These are phyloP conservation scores for Ecliptopera silaceata DNA, from an alignment of 2,888 invertebrate genomes.

Conservation along the genomic window DNA sequence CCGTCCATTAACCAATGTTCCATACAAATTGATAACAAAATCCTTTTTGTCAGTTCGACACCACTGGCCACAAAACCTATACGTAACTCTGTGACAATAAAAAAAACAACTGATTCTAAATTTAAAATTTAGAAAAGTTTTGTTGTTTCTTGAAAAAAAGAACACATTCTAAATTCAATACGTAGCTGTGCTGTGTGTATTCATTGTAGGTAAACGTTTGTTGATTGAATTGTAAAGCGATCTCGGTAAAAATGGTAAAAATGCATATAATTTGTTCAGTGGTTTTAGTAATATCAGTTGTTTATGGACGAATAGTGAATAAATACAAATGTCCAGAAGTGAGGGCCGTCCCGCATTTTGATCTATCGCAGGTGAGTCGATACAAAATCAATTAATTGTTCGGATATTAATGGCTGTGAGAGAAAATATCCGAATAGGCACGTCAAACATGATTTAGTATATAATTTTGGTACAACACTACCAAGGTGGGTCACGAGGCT, in stretches of 20 bases:
- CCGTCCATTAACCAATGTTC: slow-evolving; percentile 69
- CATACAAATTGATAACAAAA: slow-evolving; percentile 77
- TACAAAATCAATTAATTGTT: slow-evolving; percentile 23
- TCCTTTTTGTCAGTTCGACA: slow-evolving; percentile 72
- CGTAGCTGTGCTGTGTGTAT: too few species aligned
- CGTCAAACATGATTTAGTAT: slow-evolving; percentile 20
- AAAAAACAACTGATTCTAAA: slow-evolving; percentile 4
- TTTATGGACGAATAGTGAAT: slow-evolving; percentile 71
- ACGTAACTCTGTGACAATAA: slow-evolving; percentile 44
- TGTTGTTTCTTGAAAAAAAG: neutral
- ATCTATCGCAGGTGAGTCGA: slow-evolving; percentile 85
- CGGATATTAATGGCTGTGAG: slow-evolving; percentile 17
- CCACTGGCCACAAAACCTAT: slow-evolving; percentile 57
- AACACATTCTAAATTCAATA: slow-evolving; percentile 13
- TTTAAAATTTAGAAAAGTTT: slow-evolving; percentile 6
- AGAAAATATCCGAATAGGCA: slow-evolving; percentile 22
- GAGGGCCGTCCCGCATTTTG: slow-evolving; percentile 90
- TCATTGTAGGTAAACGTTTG: neutral
- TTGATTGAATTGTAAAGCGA: neutral
- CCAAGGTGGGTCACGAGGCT: slow-evolving; percentile 15
- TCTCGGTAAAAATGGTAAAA: slow-evolving; percentile 42
- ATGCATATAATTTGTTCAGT: slow-evolving; percentile 40
- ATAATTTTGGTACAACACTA: slow-evolving; percentile 13
- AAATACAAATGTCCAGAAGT: slow-evolving; percentile 90
- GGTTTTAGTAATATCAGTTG: slow-evolving; percentile 43